A percentile compares a stretch with the other conserved stretches of the same genome.
Evolutionary conservation across 1,140 invertebrate species (phyloP).

Genomic region (Melanaphis sacchari): DNA sequence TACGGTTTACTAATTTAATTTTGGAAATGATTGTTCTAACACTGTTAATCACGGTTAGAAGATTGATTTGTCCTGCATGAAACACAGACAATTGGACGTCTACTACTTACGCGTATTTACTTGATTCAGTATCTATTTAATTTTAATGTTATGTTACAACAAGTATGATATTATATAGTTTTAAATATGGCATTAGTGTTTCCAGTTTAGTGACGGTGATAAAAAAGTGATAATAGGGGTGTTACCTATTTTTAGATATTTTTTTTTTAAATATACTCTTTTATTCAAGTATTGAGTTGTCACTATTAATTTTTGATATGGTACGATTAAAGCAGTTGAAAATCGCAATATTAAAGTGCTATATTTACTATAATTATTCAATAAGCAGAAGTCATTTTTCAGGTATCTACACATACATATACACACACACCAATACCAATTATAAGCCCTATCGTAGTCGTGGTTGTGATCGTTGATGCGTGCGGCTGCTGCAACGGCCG

Average conservation of each 20-base stretch:
- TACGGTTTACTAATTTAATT: background rate
- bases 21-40: background rate
- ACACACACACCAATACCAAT: no score
- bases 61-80: background rate
- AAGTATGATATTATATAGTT: background rate
- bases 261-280: background rate
- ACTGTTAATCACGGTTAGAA: background rate
- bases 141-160: background rate
- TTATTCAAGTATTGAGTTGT: background rate
- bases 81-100: background rate
- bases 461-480: background rate
- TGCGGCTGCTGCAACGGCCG: background rate
- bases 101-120: background rate
- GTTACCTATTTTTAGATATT: background rate
- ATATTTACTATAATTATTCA: background rate
- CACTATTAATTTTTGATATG: background rate
- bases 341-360: background rate
- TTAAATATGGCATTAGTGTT: background rate
- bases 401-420: background rate
- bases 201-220: background rate
- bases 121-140: background rate
- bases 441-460: background rate
- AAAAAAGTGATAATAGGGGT: background rate
- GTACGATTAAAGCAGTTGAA: no score
- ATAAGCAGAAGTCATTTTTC: background rate